Evolutionary conservation across 1,140 invertebrate genomes (phyloP).

Genomic region (Thereuonema tuberculata): DNA sequence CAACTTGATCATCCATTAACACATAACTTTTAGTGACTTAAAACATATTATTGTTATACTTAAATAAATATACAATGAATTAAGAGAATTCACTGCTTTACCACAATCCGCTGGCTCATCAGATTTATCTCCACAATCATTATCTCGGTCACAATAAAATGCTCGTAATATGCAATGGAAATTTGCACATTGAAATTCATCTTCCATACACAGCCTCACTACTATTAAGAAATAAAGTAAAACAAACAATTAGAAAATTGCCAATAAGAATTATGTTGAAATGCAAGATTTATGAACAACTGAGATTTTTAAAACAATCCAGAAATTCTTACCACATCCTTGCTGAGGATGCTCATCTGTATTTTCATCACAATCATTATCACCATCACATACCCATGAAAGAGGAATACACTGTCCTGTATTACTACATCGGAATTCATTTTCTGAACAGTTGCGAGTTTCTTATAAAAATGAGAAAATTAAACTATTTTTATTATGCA

Average conservation of each 20-base stretch:
- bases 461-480: conserved; percentile 19
- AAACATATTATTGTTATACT: no score
- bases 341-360: conserved; percentile 23
- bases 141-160: conserved; percentile 18
- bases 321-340: conserved; percentile 29
- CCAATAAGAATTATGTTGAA: background rate
- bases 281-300: no score
- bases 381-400: conserved; percentile 41
- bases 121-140: conserved; percentile 25
- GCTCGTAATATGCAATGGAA: conserved; percentile 19
- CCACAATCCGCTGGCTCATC: conserved; percentile 21
- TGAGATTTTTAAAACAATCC: no score
- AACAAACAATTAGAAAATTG: conserved; percentile 13
- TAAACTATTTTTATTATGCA: conserved; percentile 10
- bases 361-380: conserved; percentile 21
- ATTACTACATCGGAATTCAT: conserved; percentile 43
- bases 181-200: conserved; percentile 23
- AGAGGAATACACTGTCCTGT: conserved; percentile 56
- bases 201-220: conserved; percentile 19
- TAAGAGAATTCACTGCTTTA: no score
- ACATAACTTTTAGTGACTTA: no score
- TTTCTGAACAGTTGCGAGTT: conserved; percentile 33
- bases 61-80: no score
- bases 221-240: conserved; percentile 19
- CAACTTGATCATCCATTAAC: no score